Base-by-base conservation (phyloP, 2,113 vertebrate genomes). In the Bungarus multicinctus region DNA sequence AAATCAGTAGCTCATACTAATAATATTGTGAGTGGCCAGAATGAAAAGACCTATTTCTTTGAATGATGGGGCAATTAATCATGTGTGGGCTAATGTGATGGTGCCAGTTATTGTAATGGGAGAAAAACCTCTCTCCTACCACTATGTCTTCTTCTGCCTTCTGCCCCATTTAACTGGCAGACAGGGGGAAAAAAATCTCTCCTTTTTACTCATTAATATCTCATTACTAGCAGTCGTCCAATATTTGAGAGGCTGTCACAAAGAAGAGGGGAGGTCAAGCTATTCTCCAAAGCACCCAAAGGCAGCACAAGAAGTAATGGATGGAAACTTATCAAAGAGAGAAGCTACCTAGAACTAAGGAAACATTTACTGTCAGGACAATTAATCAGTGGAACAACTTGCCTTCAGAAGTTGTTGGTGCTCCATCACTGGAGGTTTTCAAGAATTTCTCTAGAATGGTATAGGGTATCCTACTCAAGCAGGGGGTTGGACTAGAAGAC, bases 31-130 rank as follows among this genome's bases (percentile, higher is more conserved):
- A 97, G 94, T 97, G 94, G 95, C 95, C 96, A 39, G 95, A 94
- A 97, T 96, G 96, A 96, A 95, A 97, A 97, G 97, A 94, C 94
- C 97, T 47, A 95, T 96, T 90, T 90, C 74, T 93, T 97, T 97
- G 97, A 97, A 95, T 97, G 97, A 98, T 97, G 96, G 96, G 95
- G 96, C 94, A 97, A 98, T 98, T 97, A 98, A 98, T 97, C 97
- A 97, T 92, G 92, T 25, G 34, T 92, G 92, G 93, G 85, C 93
- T 86, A 94, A 20, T 85, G 91, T 91, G 92, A 93, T 95, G 91
- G 93, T 97, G 97, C 97, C 97, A 97, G 95, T 25, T 92, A 91
- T 93, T 94, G 89, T 18, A 0, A n/a, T 94, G 94, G 94, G 92
- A 86, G 94, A 95, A 96, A 81, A 94, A 39, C 95, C 89, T 91